These are phyloP conservation scores for Arnoldichthys spilopterus DNA, from an alignment of 2,797 vertebrate genomes.

Conservation along the genomic window DNA sequence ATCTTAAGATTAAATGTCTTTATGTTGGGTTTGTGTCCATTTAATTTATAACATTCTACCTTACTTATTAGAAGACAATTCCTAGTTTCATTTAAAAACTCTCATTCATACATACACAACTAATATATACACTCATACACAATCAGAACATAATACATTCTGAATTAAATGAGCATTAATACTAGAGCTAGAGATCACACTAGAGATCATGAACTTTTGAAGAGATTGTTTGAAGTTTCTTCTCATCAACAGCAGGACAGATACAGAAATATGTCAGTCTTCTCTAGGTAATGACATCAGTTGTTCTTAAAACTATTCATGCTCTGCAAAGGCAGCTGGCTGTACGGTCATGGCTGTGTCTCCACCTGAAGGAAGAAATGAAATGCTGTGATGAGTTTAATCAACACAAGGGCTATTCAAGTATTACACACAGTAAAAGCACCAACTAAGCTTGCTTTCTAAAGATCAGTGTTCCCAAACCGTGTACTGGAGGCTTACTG, in stretches of 20 bases:
- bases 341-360: constrained; percentile 65
- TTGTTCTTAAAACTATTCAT: constrained; percentile 7
- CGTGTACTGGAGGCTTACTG: too few species aligned
- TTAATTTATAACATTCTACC: background rate
- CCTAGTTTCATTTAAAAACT: background rate
- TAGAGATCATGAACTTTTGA: background rate
- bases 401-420: background rate
- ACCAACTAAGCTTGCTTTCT: background rate
- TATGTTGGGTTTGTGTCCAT: background rate
- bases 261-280: background rate
- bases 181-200: too few species aligned
- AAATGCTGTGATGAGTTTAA: background rate
- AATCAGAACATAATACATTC: constrained; percentile 34
- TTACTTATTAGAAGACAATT: background rate
- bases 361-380: constrained; percentile 62
- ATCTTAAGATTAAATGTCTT: background rate
- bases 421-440: background rate
- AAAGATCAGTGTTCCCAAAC: background rate
- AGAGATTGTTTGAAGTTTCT: background rate
- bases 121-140: constrained; percentile 16
- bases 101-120: background rate
- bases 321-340: constrained; percentile 19
- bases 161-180: background rate
- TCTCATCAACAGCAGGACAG: background rate
- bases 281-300: background rate